Conservation (phyloP, 2,797 vertebrate genomes). For the Lithobates sylvaticus region DNA sequence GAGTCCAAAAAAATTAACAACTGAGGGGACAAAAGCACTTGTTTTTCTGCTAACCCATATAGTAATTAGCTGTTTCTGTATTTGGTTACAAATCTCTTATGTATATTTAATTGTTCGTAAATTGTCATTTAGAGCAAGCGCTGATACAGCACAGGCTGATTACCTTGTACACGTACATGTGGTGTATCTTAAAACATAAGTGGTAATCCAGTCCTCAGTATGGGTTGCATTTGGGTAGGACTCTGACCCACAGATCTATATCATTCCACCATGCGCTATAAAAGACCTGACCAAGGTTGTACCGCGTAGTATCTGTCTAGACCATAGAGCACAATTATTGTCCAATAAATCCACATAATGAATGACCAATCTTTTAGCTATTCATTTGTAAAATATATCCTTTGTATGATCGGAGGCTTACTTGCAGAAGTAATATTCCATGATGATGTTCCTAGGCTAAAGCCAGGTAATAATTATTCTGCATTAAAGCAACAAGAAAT, state of each 20-base stretch:
- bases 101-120: background rate
- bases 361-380: slow-evolving; percentile 49
- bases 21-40: background rate
- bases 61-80: background rate
- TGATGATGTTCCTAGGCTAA: slow-evolving; percentile 22
- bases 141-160: background rate
- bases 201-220: slow-evolving; percentile 25
- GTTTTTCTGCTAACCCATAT: background rate
- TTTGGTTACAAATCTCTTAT: background rate
- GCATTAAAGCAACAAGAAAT: slow-evolving; percentile 14
- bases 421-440: slow-evolving; percentile 47
- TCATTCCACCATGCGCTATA: slow-evolving; percentile 47
- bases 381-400: slow-evolving; percentile 52
- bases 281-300: slow-evolving; percentile 55
- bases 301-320: slow-evolving; percentile 51
- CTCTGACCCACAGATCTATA: slow-evolving; percentile 59
- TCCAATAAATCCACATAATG: slow-evolving; percentile 57
- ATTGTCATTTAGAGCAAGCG: background rate
- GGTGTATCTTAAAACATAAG: background rate
- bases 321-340: slow-evolving; percentile 48
- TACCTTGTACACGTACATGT: background rate
- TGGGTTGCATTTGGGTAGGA: slow-evolving; percentile 36
- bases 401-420: slow-evolving; percentile 39
- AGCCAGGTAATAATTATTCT: slow-evolving; percentile 31
- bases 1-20: no score